phyloP scores from a whole-genome alignment of 2,797 vertebrate genomes.

The Sphenodon punctatus region DNA sequence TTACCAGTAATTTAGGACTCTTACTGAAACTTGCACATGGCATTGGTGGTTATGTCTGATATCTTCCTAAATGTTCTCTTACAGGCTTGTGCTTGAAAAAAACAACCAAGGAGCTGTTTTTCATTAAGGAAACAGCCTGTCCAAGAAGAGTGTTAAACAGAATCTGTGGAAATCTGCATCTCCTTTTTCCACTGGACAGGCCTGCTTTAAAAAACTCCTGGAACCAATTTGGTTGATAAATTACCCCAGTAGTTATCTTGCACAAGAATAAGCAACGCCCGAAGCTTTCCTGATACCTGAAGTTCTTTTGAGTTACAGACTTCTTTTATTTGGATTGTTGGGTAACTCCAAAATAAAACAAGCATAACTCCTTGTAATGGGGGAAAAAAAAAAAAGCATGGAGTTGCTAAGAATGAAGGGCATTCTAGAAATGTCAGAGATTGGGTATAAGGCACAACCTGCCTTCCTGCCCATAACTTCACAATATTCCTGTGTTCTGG shows the following conservation, averaged over 20 bases:
- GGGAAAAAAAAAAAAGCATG: background rate
- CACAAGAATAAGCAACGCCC: background rate
- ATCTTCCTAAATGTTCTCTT: no score
- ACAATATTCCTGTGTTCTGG: background rate
- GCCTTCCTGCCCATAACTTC: background rate
- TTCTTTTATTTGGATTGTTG: background rate
- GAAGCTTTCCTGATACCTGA: background rate
- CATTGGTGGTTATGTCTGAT: no score
- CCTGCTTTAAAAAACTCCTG: background rate
- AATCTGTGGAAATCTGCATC: background rate
- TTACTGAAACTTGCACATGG: no score
- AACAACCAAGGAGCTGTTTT: no score
- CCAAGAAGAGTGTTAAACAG: background rate
- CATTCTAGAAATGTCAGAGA: background rate
- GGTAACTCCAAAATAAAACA: background rate
- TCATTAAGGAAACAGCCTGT: background rate
- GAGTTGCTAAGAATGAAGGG: background rate
- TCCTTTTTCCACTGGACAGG: background rate
- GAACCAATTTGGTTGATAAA: background rate
- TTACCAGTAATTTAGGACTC: no score
- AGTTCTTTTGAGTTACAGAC: background rate
- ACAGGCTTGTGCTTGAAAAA: no score
- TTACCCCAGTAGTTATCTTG: accelerated
- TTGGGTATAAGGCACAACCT: accelerated
- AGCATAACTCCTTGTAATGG: background rate